These are phyloP conservation scores for Wasmannia auropunctata DNA, from an alignment of 1,140 invertebrate genomes.

Conservation along the genomic window DNA sequence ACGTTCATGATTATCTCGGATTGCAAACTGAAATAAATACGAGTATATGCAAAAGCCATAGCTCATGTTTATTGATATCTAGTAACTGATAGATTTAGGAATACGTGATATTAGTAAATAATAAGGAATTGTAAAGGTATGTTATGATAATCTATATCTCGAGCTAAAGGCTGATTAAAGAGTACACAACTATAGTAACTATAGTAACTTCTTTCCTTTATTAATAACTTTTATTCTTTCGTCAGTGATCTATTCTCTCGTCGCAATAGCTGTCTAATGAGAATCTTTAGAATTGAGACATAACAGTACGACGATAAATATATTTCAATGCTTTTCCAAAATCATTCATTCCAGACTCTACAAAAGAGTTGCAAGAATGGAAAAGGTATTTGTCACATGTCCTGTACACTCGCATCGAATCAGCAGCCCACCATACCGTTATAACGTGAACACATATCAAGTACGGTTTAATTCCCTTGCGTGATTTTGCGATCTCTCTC, in stretches of 20 bases:
- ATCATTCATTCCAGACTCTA: constrained; percentile 41
- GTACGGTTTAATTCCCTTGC: constrained; percentile 36
- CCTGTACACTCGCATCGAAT: constrained; percentile 15
- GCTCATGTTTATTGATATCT: constrained; percentile 10
- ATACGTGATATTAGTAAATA: background rate
- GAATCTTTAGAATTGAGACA: constrained; percentile 67
- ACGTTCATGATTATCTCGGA: constrained; percentile 14
- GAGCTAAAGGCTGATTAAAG: constrained; percentile 40
- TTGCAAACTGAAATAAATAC: constrained; percentile 27
- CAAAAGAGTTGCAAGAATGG: constrained; percentile 47
- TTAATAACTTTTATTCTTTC: constrained; percentile 64
- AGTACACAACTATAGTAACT: background rate
- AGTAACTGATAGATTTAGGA: background rate
- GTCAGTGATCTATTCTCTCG: constrained; percentile 10
- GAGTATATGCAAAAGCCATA: background rate
- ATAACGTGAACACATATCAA: constrained; percentile 37
- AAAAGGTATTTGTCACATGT: constrained; percentile 41
- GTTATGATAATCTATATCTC: background rate
- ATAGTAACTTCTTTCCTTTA: constrained; percentile 60
- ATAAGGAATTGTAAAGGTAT: constrained; percentile 21
- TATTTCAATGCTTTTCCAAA: constrained; percentile 39
- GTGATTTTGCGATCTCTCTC: constrained; percentile 58
- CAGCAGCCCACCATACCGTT: constrained; percentile 12
- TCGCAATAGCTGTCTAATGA: constrained; percentile 65
- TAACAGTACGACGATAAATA: constrained; percentile 56